Evolutionary conservation across 1,140 invertebrate species (phyloP).

Genomic region (Lutraria rhynchaena): DNA sequence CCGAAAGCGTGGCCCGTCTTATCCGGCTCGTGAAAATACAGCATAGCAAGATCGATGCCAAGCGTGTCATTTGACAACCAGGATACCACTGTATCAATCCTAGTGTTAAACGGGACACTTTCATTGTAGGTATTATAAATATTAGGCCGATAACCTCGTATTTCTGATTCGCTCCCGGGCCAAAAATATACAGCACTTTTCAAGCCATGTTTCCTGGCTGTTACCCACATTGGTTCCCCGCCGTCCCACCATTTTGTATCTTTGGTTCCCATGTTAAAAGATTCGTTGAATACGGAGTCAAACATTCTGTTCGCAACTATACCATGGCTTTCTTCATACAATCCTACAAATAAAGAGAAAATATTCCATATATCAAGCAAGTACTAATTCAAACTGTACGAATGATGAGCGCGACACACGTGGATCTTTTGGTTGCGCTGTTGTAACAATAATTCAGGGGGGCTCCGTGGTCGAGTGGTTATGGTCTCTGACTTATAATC

Average conservation of each 20-base stretch:
- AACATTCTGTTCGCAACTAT: constrained; percentile 87
- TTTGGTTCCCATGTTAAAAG: constrained; percentile 79
- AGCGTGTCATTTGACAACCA: constrained; percentile 85
- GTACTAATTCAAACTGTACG: too few species aligned
- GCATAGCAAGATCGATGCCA: constrained; percentile 83
- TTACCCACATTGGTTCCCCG: constrained; percentile 81
- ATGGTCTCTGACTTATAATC: too few species aligned
- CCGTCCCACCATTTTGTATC: constrained; percentile 77
- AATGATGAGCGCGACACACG: too few species aligned
- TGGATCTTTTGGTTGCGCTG: too few species aligned
- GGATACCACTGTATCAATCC: constrained; percentile 85
- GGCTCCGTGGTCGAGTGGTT: too few species aligned
- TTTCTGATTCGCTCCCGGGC: constrained; percentile 73
- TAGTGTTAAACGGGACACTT: constrained; percentile 83
- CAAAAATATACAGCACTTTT: constrained; percentile 70
- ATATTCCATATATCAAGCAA: too few species aligned
- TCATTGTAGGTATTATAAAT: constrained; percentile 78
- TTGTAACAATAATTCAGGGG: too few species aligned
- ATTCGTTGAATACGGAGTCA: constrained; percentile 83
- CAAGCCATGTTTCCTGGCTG: constrained; percentile 66
- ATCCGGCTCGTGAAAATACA: constrained; percentile 91
- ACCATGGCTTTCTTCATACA: constrained; percentile 89
- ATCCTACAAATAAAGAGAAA: constrained; percentile 63
- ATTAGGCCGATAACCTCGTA: constrained; percentile 64
- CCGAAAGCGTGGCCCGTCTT: constrained; percentile 82